A percentile compares a stretch with the other conserved stretches of the same genome.
These are phyloP conservation scores for Prietella phreatophila DNA, from an alignment of 2,113 vertebrate genomes.

Conservation along the genomic window DNA sequence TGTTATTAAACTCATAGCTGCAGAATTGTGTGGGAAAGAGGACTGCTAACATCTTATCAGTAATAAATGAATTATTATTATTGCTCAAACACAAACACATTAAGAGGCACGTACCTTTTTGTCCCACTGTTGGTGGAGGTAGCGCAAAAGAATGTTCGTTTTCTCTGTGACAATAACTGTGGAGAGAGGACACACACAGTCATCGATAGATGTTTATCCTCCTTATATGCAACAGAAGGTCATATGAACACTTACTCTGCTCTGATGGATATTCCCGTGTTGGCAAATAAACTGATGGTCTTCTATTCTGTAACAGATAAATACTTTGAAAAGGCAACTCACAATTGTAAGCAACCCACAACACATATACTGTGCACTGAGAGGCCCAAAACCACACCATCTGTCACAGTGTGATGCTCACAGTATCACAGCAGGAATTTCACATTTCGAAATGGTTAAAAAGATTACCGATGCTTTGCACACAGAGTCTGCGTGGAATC, in stretches of 20 bases:
- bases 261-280: slow-evolving; percentile 95
- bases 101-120: slow-evolving; percentile 80
- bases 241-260: slow-evolving; percentile 81
- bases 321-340: not conserved
- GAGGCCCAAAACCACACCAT: not conserved
- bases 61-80: not conserved
- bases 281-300: slow-evolving; percentile 94
- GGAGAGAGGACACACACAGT: slow-evolving; percentile 18
- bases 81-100: not conserved
- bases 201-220: not conserved
- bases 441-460: not conserved
- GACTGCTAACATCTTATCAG: not conserved
- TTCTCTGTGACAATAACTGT: slow-evolving; percentile 97
- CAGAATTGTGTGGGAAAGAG: not conserved
- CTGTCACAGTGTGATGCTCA: not conserved
- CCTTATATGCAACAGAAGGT: not conserved
- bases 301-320: slow-evolving; percentile 80
- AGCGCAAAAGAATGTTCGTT: slow-evolving; percentile 92
- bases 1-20: not conserved
- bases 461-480: slow-evolving; percentile 96
- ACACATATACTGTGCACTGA: not conserved
- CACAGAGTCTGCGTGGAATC: slow-evolving; percentile 96
- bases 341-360: not conserved
- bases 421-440: not conserved
- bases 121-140: slow-evolving; percentile 95